phyloP scores from a whole-genome alignment of 2,113 vertebrate species.

The Oncorhynchus clarkii region DNA sequence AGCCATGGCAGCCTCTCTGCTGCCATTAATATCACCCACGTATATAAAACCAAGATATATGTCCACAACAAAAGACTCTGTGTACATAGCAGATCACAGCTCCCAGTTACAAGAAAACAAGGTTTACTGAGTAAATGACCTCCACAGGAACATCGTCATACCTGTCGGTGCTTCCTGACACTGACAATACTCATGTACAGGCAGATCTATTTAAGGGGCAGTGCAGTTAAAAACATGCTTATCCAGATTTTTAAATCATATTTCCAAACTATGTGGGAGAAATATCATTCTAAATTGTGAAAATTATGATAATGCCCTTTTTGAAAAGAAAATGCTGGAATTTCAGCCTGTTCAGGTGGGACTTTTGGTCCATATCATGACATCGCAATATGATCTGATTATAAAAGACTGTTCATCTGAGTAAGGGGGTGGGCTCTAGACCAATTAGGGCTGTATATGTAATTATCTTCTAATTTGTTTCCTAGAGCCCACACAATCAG shows the following conservation, averaged over 20 bases:
- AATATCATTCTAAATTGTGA: no score
- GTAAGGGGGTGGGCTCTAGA: no score
- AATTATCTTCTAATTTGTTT: no score
- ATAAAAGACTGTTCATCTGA: no score
- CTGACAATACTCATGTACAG: background rate
- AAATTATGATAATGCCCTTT: no score
- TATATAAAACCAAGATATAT: slow-evolving; percentile 18
- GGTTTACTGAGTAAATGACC: slow-evolving; percentile 11
- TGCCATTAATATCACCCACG: slow-evolving; percentile 14
- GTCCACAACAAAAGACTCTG: slow-evolving; percentile 6
- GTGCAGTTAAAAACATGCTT: background rate
- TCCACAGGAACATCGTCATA: background rate
- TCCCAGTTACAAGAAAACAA: background rate
- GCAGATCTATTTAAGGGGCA: background rate
- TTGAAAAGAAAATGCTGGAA: no score
- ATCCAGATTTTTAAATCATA: background rate
- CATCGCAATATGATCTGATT: no score
- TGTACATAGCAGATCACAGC: slow-evolving; percentile 20
- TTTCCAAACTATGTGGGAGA: no score
- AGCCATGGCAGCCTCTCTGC: background rate
- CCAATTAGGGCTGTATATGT: no score
- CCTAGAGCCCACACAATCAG: no score
- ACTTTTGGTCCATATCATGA: no score
- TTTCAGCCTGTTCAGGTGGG: no score
- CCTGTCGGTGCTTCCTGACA: background rate